These are phyloP conservation scores for Palythoa caribaeorum DNA, from an alignment of 92 coral and sea anemone species.

Conservation along the genomic window DNA sequence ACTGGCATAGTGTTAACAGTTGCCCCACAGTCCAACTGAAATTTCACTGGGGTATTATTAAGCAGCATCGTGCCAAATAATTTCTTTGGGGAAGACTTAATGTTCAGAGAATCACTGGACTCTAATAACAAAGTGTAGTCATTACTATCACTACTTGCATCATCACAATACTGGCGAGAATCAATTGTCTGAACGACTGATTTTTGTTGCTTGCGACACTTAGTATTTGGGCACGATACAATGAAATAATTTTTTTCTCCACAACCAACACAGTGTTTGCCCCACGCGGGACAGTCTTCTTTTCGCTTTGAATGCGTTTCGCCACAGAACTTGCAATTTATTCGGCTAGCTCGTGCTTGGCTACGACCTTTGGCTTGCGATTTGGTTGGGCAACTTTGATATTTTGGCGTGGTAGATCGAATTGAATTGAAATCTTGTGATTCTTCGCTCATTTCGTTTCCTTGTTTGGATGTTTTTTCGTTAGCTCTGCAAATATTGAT, in stretches of 20 bases:
- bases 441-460: too few species aligned
- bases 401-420: too few species aligned
- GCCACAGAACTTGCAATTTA: conserved; percentile 1
- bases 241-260: conserved; percentile 27
- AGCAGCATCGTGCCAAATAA: conserved; percentile 23
- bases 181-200: background rate
- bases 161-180: background rate
- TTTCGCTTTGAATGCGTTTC: conserved; percentile 14
- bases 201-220: background rate
- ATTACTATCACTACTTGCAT: too few species aligned
- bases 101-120: conserved; percentile 37
- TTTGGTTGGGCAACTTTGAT: background rate
- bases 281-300: conserved; percentile 27
- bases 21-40: too few species aligned
- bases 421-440: too few species aligned
- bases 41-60: too few species aligned
- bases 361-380: background rate
- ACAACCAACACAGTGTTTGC: conserved; percentile 18
- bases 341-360: background rate
- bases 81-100: background rate
- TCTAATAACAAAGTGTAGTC: conserved; percentile 17
- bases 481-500: too few species aligned
- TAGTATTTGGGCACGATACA: background rate
- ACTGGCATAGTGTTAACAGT: conserved; percentile 22
- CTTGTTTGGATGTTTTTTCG: too few species aligned